Evolutionary conservation across 2,888 invertebrate genomes (phyloP).

Genomic region (Hoplodrina blanda): DNA sequence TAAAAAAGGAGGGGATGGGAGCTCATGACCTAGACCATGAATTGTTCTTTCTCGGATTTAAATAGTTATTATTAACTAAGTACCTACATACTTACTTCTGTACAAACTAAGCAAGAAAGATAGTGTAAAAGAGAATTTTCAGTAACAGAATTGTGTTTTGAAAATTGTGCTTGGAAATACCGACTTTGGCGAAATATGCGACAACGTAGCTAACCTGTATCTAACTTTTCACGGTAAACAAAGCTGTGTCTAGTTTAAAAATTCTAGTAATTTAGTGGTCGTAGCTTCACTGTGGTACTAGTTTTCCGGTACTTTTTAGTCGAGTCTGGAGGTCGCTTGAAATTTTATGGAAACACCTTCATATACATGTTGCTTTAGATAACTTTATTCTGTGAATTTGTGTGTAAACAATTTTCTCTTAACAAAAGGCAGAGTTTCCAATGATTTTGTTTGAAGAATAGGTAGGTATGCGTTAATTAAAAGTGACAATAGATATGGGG

Average conservation of each 20-base stretch:
- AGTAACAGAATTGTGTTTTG: background rate
- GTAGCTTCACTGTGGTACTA: slow-evolving; percentile 2
- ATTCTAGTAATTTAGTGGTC: slow-evolving; percentile 29
- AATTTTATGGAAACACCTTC: slow-evolving; percentile 33
- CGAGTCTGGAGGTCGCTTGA: slow-evolving; percentile 18
- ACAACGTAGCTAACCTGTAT: background rate
- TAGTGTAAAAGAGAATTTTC: background rate
- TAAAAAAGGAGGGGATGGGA: no score
- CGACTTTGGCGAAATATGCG: background rate
- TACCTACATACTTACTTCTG: no score
- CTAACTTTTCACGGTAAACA: slow-evolving; percentile 3
- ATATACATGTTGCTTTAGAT: slow-evolving; percentile 1
- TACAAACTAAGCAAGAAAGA: no score
- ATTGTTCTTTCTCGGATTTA: no score
- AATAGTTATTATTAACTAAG: no score
- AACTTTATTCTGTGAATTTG: slow-evolving; percentile 27
- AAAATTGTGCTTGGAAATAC: background rate
- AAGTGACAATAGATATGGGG: no score
- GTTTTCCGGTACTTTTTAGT: slow-evolving; percentile 23
- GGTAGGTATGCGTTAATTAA: background rate
- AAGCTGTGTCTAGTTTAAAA: slow-evolving; percentile 25
- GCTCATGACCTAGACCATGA: no score
- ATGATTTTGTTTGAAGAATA: background rate
- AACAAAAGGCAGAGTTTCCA: slow-evolving; percentile 4
- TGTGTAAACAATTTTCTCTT: slow-evolving; percentile 15